Conservation (phyloP, 1,140 invertebrate genomes). For the Oppia nitens region DNA sequence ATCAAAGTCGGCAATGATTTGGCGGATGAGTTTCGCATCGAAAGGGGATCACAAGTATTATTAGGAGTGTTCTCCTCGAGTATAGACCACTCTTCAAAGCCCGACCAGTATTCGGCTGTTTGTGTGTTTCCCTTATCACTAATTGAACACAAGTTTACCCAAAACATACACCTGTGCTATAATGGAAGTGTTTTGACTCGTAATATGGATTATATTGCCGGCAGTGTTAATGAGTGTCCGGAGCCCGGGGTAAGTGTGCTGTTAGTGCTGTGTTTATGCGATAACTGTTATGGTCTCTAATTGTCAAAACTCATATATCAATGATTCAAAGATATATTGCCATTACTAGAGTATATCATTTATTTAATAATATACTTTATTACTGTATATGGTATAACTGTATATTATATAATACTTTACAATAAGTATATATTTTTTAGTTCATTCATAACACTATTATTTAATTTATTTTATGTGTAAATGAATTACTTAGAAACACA, state of each 20-base stretch:
- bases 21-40: conserved; percentile 46
- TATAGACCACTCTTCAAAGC: conserved; percentile 57
- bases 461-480: no score
- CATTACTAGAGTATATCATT: no score
- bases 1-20: conserved; percentile 57
- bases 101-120: conserved; percentile 52
- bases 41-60: conserved; percentile 36
- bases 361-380: no score
- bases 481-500: no score
- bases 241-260: conserved; percentile 53
- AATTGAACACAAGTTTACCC: conserved; percentile 78
- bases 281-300: no score
- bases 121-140: conserved; percentile 47
- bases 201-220: conserved; percentile 83
- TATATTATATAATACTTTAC: no score
- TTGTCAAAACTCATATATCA: no score
- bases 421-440: no score
- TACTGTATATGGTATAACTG: not conserved
- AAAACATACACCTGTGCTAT: conserved; percentile 93
- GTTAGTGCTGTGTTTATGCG: no score
- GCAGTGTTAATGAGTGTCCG: conserved; percentile 66
- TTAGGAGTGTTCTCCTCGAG: conserved; percentile 68
- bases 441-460: no score
- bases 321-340: no score
- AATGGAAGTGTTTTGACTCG: conserved; percentile 76